Evolutionary conservation across 2,797 vertebrate species (phyloP).

Genomic region (Epinephelus coioides): DNA sequence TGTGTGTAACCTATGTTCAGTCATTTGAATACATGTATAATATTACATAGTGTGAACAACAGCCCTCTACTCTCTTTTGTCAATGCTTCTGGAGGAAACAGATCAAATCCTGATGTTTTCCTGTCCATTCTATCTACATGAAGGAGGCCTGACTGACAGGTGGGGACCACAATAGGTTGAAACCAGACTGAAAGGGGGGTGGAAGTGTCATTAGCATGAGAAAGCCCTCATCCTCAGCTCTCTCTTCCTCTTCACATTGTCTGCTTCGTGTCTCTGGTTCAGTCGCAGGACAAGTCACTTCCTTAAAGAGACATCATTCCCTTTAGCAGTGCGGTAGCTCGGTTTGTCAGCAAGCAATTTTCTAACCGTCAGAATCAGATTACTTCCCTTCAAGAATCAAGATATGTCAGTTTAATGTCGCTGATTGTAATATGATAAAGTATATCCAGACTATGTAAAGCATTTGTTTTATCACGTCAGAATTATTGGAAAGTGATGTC

Average conservation of each 20-base stretch:
- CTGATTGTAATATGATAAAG: background rate
- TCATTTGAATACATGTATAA: conserved; percentile 8
- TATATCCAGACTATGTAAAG: background rate
- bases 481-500: background rate
- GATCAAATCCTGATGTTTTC: conserved; percentile 47
- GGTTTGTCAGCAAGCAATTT: conserved; percentile 16
- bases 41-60: conserved; percentile 21
- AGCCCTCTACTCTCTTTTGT: background rate
- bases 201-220: conserved; percentile 78
- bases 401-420: background rate
- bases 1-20: background rate
- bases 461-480: background rate
- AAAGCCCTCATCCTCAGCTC: conserved; percentile 69
- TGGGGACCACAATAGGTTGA: conserved; percentile 59
- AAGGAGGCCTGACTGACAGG: conserved; percentile 55
- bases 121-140: conserved; percentile 31
- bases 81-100: background rate
- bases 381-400: background rate
- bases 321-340: background rate
- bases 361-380: background rate
- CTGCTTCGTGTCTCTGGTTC: conserved; percentile 53
- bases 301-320: conserved; percentile 51
- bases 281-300: conserved; percentile 49
- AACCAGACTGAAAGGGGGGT: conserved; percentile 59
- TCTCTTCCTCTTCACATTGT: conserved; percentile 68